phyloP scores from a whole-genome alignment of 2,797 vertebrate genomes.

The Cuniculus paca region DNA sequence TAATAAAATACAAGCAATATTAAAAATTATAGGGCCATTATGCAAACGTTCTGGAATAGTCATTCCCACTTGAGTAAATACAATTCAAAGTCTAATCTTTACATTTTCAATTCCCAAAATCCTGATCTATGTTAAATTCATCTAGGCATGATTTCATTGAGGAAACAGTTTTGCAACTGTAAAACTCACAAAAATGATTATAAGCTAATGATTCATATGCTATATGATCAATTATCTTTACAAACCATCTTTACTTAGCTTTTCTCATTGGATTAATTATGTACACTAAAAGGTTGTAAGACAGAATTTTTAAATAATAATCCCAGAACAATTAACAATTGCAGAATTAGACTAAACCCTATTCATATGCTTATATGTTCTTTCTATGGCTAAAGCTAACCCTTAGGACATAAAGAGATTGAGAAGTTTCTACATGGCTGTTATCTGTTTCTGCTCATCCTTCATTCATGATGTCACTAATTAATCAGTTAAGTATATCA shows the following conservation, averaged over 20 bases:
- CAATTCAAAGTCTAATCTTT: not conserved
- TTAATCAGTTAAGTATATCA: not conserved
- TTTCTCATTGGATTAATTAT: slow-evolving; percentile 26
- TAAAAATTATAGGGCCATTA: not conserved
- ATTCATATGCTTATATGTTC: not conserved
- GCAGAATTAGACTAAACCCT: not conserved
- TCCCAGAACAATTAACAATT: not conserved
- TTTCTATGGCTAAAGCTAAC: not conserved
- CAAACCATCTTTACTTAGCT: not conserved
- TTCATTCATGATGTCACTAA: not conserved
- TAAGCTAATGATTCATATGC: not conserved
- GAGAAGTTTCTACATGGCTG: not conserved
- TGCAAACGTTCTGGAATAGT: not conserved
- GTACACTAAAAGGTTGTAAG: not conserved
- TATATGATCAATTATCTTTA: not conserved
- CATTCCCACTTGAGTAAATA: not conserved
- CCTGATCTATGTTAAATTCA: not conserved
- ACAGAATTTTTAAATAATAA: not conserved
- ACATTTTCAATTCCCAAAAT: not conserved
- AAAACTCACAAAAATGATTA: not conserved
- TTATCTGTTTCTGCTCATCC: not conserved
- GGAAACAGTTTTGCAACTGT: not conserved
- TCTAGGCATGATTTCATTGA: not conserved
- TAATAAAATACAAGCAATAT: not conserved
- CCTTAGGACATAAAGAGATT: slow-evolving; percentile 6